Conservation (phyloP, 2,113 vertebrate genomes). For the Diphyllodes magnificus region DNA sequence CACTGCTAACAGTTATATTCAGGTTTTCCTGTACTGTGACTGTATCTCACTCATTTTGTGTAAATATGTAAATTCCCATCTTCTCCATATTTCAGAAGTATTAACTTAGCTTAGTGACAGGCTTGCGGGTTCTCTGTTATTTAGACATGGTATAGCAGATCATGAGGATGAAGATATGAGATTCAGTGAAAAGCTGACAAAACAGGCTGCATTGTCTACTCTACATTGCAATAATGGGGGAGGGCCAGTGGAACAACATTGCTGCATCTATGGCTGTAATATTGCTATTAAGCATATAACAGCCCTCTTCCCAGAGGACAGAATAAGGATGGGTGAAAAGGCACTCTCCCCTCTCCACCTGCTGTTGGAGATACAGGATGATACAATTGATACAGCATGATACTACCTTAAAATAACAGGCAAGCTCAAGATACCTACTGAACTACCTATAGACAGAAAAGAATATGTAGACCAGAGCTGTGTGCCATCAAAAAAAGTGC, state of each 20-base stretch:
- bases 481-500: not conserved
- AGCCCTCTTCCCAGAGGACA: not conserved
- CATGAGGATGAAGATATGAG: not conserved
- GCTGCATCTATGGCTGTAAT: not conserved
- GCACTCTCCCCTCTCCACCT: not conserved
- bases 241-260: not conserved
- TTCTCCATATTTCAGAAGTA: not conserved
- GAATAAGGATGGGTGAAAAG: not conserved
- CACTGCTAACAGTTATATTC: not conserved
- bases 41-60: not conserved
- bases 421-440: not conserved
- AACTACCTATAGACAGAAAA: not conserved
- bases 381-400: not conserved
- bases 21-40: not conserved
- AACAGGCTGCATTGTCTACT: not conserved
- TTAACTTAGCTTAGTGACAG: not conserved
- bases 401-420: not conserved
- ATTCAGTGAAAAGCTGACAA: not conserved
- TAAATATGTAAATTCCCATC: not conserved
- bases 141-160: not conserved
- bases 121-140: not conserved
- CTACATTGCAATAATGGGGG: not conserved
- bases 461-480: not conserved
- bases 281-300: not conserved
- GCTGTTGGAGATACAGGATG: fast-evolving